phyloP scores from a whole-genome alignment of 2,797 vertebrate species.

The Chelon auratus region DNA sequence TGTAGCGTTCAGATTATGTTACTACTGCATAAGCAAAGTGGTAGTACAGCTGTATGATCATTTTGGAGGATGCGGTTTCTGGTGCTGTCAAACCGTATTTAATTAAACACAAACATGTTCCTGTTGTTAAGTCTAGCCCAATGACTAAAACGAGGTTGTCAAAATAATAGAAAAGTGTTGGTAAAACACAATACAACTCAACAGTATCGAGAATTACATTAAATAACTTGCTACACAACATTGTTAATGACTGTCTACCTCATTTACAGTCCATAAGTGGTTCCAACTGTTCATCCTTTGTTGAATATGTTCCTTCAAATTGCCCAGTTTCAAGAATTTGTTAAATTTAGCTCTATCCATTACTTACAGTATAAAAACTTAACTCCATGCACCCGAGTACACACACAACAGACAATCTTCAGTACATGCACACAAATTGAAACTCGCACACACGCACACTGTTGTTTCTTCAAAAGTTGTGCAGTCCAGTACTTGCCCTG shows the following conservation, averaged over 20 bases:
- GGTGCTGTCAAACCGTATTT: too few relatives aligned
- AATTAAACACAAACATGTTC: too few relatives aligned
- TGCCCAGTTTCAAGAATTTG: constrained; percentile 47
- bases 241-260: constrained; percentile 30
- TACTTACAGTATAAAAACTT: constrained; percentile 47
- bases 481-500: constrained; percentile 66
- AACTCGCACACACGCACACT: constrained; percentile 3
- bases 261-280: constrained; percentile 29
- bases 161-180: too few relatives aligned
- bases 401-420: constrained; percentile 22
- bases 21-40: too few relatives aligned
- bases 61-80: too few relatives aligned
- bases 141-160: too few relatives aligned
- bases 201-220: too few relatives aligned
- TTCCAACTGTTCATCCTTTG: constrained; percentile 40
- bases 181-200: too few relatives aligned
- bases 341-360: constrained; percentile 59
- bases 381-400: constrained; percentile 12
- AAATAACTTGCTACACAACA: constrained; percentile 34
- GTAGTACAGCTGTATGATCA: too few relatives aligned
- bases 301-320: constrained; percentile 34
- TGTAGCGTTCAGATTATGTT: too few relatives aligned
- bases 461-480: constrained; percentile 56
- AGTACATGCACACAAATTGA: constrained; percentile 4
- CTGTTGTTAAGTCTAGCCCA: too few relatives aligned